These are phyloP conservation scores for Thecophora atra DNA, from an alignment of 2,888 invertebrate genomes.

Conservation along the genomic window DNA sequence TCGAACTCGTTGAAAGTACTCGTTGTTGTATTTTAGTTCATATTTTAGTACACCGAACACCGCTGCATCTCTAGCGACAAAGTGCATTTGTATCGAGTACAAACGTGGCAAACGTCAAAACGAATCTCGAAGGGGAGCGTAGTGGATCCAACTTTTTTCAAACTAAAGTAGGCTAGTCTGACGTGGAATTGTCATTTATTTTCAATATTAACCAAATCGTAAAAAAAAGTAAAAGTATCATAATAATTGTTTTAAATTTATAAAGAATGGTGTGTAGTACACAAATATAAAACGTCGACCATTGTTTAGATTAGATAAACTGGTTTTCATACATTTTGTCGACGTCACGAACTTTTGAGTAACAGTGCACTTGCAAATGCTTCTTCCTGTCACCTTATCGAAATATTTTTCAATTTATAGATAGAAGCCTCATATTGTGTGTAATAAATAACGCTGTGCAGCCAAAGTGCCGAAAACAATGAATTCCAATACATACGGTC, in stretches of 20 bases:
- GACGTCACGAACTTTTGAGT: no score
- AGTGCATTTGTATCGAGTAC: conserved; percentile 32
- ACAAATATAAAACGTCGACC: no score
- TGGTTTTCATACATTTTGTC: no score
- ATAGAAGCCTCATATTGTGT: neutral
- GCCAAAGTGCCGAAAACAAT: conserved; percentile 40
- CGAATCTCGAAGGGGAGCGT: conserved; percentile 46
- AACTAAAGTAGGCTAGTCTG: conserved; percentile 50
- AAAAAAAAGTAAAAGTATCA: conserved; percentile 38
- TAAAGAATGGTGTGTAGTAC: no score
- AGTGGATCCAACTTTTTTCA: conserved; percentile 27
- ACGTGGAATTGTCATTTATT: conserved; percentile 60
- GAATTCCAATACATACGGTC: conserved; percentile 63
- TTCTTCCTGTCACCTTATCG: no score
- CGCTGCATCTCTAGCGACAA: neutral
- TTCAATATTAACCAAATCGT: conserved; percentile 32
- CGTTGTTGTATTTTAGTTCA: no score
- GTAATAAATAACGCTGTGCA: neutral
- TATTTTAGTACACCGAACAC: neutral
- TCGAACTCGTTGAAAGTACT: no score
- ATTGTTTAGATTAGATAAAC: no score
- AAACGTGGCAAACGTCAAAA: conserved; percentile 62
- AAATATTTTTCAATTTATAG: no score
- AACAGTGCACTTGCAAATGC: no score
- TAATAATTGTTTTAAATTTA: conserved; percentile 21